phyloP scores from a whole-genome alignment of 2,113 vertebrate genomes.

The Eurypyga helias region DNA sequence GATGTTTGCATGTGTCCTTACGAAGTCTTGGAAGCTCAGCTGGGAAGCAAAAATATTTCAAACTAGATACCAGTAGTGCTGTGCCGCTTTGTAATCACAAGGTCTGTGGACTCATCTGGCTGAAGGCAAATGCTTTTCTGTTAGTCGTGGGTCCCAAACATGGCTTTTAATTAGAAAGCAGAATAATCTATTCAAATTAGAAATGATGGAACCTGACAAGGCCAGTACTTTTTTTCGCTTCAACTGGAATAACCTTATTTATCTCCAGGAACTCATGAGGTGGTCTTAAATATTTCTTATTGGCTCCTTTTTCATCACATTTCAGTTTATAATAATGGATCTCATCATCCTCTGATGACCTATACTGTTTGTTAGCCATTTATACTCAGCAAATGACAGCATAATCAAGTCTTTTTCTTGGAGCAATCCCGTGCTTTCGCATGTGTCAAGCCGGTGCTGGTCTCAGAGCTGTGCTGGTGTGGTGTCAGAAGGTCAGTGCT shows the following conservation, averaged over 20 bases:
- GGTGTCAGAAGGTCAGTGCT: neutral
- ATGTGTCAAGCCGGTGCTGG: neutral
- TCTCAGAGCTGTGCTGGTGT: neutral
- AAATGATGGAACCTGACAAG: neutral
- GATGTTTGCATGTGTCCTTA: neutral
- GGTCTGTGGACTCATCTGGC: neutral
- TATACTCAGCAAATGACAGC: neutral
- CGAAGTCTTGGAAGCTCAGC: neutral
- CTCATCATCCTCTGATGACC: neutral
- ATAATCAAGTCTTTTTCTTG: neutral
- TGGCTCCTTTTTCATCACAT: neutral
- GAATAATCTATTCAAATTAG: neutral
- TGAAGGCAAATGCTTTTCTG: neutral
- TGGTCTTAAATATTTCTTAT: neutral
- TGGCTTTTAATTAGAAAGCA: neutral
- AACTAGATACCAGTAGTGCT: neutral
- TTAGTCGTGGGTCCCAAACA: neutral
- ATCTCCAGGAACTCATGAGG: neutral
- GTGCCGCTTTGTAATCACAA: neutral
- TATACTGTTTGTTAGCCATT: neutral
- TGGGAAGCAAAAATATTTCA: neutral
- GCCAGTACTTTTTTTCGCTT: neutral
- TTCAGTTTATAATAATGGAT: neutral
- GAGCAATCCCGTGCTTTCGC: neutral
- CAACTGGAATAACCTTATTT: neutral